Conservation (phyloP, 2,888 invertebrate genomes). For the Hirtodrosophila trivittata region DNA sequence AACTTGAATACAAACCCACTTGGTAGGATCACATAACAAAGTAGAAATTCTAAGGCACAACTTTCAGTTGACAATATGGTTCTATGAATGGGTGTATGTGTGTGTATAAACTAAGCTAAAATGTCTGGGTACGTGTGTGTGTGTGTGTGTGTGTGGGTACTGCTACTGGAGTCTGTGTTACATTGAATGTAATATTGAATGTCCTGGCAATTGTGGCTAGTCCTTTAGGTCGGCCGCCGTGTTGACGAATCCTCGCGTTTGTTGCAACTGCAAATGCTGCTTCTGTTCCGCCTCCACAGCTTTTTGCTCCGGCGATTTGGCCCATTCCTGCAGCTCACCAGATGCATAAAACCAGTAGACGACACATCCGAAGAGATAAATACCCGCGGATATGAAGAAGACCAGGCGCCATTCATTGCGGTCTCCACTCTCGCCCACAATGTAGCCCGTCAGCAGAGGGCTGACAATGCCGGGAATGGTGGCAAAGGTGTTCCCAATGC, state of each 20-base stretch:
- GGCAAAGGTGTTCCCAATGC: constrained; percentile 94
- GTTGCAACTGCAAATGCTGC: constrained; percentile 69
- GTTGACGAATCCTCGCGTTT: constrained; percentile 77
- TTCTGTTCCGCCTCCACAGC: constrained; percentile 76
- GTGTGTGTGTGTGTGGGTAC: constrained; percentile 7
- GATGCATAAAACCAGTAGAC: constrained; percentile 93
- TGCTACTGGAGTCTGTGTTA: constrained; percentile 15
- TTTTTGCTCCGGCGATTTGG: constrained; percentile 83
- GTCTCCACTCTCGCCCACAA: constrained; percentile 86
- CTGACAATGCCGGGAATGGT: constrained; percentile 96
- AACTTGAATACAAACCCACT: constrained; percentile 42
- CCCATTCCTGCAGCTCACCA: constrained; percentile 93
- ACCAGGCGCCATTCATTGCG: constrained; percentile 92
- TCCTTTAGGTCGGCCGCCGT: constrained; percentile 83
- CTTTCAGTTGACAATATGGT: constrained; percentile 37
- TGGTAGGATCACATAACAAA: constrained; percentile 56
- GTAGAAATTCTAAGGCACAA: constrained; percentile 34
- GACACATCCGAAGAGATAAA: constrained; percentile 93
- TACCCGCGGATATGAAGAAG: constrained; percentile 92
- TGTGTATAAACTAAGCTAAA: constrained; percentile 57
- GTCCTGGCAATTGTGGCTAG: constrained; percentile 39
- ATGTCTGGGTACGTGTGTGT: constrained; percentile 16
- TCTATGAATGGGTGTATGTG: too few relatives aligned
- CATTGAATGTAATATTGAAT: constrained; percentile 15
- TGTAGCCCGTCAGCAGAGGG: constrained; percentile 91